phyloP scores from a whole-genome alignment of 1,140 invertebrate species.

The Drosophila obscura region DNA sequence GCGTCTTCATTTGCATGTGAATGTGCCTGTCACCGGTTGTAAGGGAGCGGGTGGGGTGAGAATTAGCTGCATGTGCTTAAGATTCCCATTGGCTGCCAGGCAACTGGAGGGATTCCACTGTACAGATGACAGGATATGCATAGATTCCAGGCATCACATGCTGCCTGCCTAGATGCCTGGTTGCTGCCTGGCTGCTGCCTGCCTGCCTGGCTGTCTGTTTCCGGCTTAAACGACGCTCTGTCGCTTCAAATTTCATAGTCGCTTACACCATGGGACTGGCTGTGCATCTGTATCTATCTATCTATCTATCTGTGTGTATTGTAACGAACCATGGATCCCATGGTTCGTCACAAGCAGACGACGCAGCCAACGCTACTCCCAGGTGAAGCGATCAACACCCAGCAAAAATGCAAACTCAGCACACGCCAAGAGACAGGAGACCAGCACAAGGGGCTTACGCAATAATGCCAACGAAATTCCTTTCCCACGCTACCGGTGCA shows the following conservation, averaged over 20 bases:
- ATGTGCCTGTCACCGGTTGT: conserved; percentile 6
- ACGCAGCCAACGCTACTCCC: too few relatives aligned
- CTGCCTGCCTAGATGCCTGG: conserved; percentile 35
- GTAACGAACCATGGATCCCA: too few relatives aligned
- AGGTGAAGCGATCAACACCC: too few relatives aligned
- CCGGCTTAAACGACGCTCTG: conserved; percentile 78
- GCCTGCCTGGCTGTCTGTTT: conserved; percentile 53
- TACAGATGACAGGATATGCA: conserved; percentile 53
- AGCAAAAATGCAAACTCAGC: too few relatives aligned
- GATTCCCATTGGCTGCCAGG: conserved; percentile 65
- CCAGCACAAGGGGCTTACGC: too few relatives aligned
- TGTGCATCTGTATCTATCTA: conserved; percentile 13
- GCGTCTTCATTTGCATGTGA: conserved; percentile 41
- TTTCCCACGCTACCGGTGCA: too few relatives aligned
- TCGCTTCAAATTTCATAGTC: conserved; percentile 77
- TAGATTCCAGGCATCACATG: conserved; percentile 29
- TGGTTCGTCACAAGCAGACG: too few relatives aligned
- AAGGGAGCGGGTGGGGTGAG: conserved; percentile 14
- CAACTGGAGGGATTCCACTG: conserved; percentile 12
- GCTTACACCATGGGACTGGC: conserved; percentile 35
- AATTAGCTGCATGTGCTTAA: conserved; percentile 75
- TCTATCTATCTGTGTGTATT: conserved; percentile 23
- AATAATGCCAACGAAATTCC: too few relatives aligned
- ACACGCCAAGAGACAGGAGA: too few relatives aligned
- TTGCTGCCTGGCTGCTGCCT: conserved; percentile 42